Percentiles rank a stretch among this genome's conserved stretches.
Conservation (phyloP, 2,888 invertebrate species). For the Cylindroiulus punctatus region DNA sequence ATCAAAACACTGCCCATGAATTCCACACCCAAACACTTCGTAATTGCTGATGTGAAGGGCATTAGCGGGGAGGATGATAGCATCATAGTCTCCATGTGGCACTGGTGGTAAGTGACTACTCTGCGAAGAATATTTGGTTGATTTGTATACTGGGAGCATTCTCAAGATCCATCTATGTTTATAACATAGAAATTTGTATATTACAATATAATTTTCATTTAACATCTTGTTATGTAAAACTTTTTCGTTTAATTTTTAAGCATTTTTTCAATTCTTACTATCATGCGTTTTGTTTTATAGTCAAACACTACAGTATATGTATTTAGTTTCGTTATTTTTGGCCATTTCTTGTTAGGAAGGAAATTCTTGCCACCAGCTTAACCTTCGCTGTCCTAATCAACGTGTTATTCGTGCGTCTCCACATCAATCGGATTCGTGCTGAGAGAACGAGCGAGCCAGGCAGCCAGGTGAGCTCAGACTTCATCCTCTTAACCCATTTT, state of each 20-base stretch:
- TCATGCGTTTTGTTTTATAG: no score
- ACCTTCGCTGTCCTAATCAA: slow-evolving; percentile 78
- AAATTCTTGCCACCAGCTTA: slow-evolving; percentile 79
- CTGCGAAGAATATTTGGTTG: no score
- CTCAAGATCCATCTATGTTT: no score
- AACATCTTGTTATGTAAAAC: no score
- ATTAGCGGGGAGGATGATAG: not conserved
- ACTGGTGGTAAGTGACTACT: slow-evolving; percentile 74
- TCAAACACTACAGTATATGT: no score
- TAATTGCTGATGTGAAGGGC: not conserved
- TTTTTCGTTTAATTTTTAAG: not conserved
- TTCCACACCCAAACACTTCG: not conserved
- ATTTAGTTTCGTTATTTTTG: no score
- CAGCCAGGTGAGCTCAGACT: slow-evolving; percentile 4
- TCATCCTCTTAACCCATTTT: not conserved
- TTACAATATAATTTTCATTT: no score
- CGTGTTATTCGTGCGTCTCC: slow-evolving; percentile 68
- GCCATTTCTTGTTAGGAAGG: slow-evolving; percentile 71
- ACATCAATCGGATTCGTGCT: slow-evolving; percentile 46
- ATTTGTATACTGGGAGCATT: no score
- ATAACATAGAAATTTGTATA: no score
- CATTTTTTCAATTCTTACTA: no score
- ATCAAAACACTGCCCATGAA: not conserved
- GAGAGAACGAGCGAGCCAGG: not conserved
- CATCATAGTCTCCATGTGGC: slow-evolving; percentile 78